Conservation (phyloP, 1,140 invertebrate genomes). For the Leptinotarsa texana region DNA sequence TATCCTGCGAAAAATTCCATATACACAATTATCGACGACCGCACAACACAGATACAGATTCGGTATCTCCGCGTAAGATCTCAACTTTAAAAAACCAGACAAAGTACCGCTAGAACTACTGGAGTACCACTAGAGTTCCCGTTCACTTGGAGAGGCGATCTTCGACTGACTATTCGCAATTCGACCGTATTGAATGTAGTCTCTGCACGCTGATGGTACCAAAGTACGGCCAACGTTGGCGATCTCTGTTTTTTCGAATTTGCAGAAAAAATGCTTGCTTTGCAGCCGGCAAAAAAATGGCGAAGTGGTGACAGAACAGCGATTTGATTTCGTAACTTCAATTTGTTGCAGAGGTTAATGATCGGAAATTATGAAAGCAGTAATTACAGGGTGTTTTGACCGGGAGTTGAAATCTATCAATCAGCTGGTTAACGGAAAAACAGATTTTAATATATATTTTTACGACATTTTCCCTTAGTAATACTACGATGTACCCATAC, state of each 20-base stretch:
- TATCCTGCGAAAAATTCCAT: background rate
- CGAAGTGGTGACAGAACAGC: background rate
- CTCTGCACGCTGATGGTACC: background rate
- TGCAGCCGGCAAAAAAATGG: background rate
- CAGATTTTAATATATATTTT: too few species aligned
- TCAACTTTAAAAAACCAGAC: conserved; percentile 31
- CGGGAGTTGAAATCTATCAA: too few species aligned
- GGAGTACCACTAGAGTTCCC: conserved; percentile 32
- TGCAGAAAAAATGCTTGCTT: conserved; percentile 13
- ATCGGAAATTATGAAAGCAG: background rate
- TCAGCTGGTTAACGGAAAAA: too few species aligned
- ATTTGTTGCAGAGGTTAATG: background rate
- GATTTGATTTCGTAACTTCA: background rate
- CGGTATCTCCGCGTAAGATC: conserved; percentile 28
- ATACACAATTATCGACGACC: background rate
- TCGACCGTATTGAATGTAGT: conserved; percentile 8
- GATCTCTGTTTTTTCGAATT: conserved; percentile 17
- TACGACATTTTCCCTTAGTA: too few species aligned
- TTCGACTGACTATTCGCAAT: conserved; percentile 29
- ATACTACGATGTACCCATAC: too few species aligned
- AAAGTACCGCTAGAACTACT: conserved; percentile 30
- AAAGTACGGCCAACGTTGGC: background rate
- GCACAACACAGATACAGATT: conserved; percentile 19
- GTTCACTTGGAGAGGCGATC: conserved; percentile 29
- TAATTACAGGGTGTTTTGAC: too few species aligned